Evolutionary conservation across 2,113 vertebrate species (phyloP).

Genomic region (Ancistrus triradiatus): DNA sequence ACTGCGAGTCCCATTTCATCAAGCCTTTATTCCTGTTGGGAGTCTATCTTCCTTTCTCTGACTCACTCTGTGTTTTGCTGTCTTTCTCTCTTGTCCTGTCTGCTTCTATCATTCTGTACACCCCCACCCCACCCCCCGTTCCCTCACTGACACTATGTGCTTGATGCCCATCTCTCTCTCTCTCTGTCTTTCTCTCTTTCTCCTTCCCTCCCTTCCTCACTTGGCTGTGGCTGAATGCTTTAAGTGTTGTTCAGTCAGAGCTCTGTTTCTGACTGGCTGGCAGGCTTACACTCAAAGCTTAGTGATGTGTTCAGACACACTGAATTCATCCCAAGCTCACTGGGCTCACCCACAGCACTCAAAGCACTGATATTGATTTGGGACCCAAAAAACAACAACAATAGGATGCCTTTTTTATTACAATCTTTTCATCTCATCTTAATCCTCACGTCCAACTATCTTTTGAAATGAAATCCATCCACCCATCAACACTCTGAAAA

Average conservation of each 20-base stretch:
- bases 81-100: slow-evolving; percentile 4
- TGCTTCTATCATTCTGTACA: not conserved
- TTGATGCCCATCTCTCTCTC: not conserved
- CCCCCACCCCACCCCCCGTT: not conserved
- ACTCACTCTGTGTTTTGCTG: slow-evolving; percentile 5
- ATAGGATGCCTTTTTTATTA: slow-evolving; percentile 27
- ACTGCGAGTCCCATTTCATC: slow-evolving; percentile 31
- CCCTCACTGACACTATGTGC: not conserved
- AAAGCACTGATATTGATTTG: slow-evolving; percentile 49
- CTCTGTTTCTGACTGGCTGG: slow-evolving; percentile 40
- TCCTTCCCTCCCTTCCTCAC: slow-evolving; percentile 15
- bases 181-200: slow-evolving; percentile 9
- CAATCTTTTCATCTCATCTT: slow-evolving; percentile 44
- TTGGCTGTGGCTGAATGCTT: slow-evolving; percentile 45
- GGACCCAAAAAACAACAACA: slow-evolving; percentile 8
- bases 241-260: slow-evolving; percentile 46
- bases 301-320: slow-evolving; percentile 46
- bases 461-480: slow-evolving; percentile 37
- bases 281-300: slow-evolving; percentile 41
- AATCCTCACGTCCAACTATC: slow-evolving; percentile 19
- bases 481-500: slow-evolving; percentile 26
- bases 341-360: slow-evolving; percentile 34
- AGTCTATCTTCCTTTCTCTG: slow-evolving; percentile 33
- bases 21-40: slow-evolving; percentile 28
- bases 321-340: slow-evolving; percentile 43